Base-by-base conservation (phyloP, 2,888 invertebrate species). In the Scotopteryx bipunctaria region DNA sequence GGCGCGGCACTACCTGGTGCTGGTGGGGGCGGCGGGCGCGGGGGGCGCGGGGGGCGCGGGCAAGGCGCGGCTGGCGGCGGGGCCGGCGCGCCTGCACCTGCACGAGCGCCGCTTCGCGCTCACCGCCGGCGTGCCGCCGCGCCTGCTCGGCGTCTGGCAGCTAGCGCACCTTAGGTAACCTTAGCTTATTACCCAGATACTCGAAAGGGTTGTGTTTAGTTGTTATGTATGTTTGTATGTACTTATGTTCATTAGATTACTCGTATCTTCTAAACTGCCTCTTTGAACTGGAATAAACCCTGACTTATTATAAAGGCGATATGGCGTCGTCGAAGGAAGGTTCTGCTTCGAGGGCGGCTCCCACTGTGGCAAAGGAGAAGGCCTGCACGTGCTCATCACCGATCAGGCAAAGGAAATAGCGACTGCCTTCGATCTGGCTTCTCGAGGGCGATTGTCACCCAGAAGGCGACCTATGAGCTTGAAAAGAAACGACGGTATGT, bases 271-370 rank as follows among this genome's bases (percentile, higher is more conserved):
- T n/a, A n/a, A n/a, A n/a, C n/a, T n/a, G n/a, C n/a, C n/a, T 25
- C 9, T 8, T 11, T 23, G 6, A 8, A n/a, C 2, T 9, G n/a
- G n/a, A n/a, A n/a, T n/a, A n/a, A n/a, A n/a, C n/a, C n/a, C n/a
- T 8, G 11, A n/a, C 36, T 5, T 32, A 5, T 32, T 46, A 0
- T 9, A 80, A 67, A 93, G 97, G 63, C 93, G 96, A 38, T 97
- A 96, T 80, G 97, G 97, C 2, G 95, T 96, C 21, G 94, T 97
- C 37, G 97, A 97, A 59, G 95, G 95, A 9, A 91, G 95, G 51
- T 97, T 97, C 78, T 96, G 97, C 77, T 96, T 97, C 83, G 97
- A 98, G 80, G 97, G 97, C 2, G 97, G 96, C 2, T 95, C 97
- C 0, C 91, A 94, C 55, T 97, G 97, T 81, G 96, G 96, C 11